A percentile compares a stretch with the other conserved stretches of the same genome.
Evolutionary conservation across 2,888 invertebrate genomes (phyloP).

Genomic region (Platycnemis pennipes): DNA sequence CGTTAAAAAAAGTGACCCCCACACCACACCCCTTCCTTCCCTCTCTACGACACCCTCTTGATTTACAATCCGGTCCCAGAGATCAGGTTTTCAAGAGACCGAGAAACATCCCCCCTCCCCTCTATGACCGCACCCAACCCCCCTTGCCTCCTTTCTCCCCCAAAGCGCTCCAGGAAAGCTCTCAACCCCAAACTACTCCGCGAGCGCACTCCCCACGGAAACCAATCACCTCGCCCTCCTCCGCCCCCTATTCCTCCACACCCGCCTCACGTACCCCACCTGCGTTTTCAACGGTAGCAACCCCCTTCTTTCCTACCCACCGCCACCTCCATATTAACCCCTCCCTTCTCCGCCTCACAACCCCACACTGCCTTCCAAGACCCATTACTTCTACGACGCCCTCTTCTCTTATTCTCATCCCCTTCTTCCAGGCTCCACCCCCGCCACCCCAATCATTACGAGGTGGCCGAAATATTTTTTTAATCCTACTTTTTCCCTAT

Average conservation of each 20-base stretch:
- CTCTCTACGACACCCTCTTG: slow-evolving; percentile 6
- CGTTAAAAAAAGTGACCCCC: not conserved
- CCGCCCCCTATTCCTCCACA: not conserved
- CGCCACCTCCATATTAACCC: not conserved
- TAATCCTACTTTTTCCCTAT: not conserved
- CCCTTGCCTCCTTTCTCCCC: not conserved
- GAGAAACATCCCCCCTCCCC: not conserved
- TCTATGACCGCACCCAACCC: not conserved
- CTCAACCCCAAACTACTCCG: not conserved
- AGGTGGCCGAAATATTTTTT: not conserved
- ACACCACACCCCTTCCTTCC: not conserved
- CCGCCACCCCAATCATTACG: slow-evolving; percentile 40
- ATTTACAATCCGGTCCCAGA: slow-evolving; percentile 62
- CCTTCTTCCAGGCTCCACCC: not conserved
- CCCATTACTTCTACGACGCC: slow-evolving; percentile 7
- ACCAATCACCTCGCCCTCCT: slow-evolving; percentile 43
- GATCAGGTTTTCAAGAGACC: slow-evolving; percentile 57
- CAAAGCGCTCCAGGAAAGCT: not conserved
- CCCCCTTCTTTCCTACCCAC: not conserved
- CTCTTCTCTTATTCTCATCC: not conserved
- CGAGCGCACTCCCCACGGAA: not conserved
- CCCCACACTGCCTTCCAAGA: not conserved
- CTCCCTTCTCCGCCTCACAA: not conserved
- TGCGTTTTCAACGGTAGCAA: slow-evolving; percentile 58
- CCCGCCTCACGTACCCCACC: not conserved